phyloP scores from a whole-genome alignment of 2,113 vertebrate species.

The Hippolais icterina region DNA sequence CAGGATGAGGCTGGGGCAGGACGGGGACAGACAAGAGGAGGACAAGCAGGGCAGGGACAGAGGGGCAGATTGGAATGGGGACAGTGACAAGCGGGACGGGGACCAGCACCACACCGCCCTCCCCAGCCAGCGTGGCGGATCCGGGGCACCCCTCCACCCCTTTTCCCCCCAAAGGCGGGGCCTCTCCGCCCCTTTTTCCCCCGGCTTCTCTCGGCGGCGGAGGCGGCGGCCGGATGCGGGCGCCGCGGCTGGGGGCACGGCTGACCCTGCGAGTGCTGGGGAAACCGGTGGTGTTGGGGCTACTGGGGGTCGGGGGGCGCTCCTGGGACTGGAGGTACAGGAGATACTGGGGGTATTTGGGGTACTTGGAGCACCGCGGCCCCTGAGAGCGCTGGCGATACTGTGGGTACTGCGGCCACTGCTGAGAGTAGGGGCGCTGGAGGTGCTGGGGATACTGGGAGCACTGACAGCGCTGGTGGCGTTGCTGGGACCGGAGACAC shows the following conservation, averaged over 20 bases:
- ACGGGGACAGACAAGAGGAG: not conserved
- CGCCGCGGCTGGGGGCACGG: not conserved
- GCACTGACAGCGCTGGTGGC: not conserved
- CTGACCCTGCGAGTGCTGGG: not conserved
- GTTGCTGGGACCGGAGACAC: not conserved
- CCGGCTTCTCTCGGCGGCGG: not conserved
- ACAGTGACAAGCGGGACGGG: not conserved
- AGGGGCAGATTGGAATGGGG: not conserved
- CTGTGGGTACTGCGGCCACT: not conserved
- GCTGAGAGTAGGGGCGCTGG: not conserved
- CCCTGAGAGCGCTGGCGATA: not conserved
- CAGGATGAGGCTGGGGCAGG: not conserved
- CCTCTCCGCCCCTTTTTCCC: not conserved
- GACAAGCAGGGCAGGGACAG: not conserved
- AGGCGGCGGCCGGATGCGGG: not conserved
- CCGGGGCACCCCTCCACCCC: not conserved
- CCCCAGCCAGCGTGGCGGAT: constrained; percentile 5
- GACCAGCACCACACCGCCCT: not conserved
- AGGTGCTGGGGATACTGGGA: fast-evolving
- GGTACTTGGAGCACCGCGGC: not conserved
- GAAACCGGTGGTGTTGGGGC: no score
- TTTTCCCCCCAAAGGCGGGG: not conserved
- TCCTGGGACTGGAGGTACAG: not conserved
- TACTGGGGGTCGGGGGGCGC: no score
- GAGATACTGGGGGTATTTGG: not conserved